These are phyloP conservation scores for Poecilia wingei DNA, from an alignment of 2,797 vertebrate species.

Conservation along the genomic window DNA sequence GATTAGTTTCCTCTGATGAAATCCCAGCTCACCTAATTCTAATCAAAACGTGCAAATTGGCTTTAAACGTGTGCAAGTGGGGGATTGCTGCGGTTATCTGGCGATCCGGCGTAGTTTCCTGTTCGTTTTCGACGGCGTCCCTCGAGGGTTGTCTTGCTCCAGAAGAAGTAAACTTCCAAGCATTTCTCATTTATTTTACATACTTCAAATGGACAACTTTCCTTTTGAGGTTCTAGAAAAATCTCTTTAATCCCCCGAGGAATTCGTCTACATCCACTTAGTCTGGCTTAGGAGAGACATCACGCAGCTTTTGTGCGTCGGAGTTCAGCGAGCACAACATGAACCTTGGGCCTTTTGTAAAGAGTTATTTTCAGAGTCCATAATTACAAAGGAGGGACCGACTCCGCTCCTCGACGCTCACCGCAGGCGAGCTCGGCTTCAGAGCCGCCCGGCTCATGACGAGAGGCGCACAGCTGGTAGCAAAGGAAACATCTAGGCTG, in stretches of 20 bases:
- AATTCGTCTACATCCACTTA: not conserved
- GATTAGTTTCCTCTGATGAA: slow-evolving; percentile 54
- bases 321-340: slow-evolving; percentile 44
- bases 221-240: slow-evolving; percentile 13
- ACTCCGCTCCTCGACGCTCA: slow-evolving; percentile 55
- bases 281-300: slow-evolving; percentile 8
- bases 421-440: slow-evolving; percentile 34
- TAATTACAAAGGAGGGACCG: slow-evolving; percentile 85
- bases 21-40: slow-evolving; percentile 41
- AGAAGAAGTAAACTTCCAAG: not conserved
- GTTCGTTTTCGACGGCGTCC: not conserved
- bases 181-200: not conserved
- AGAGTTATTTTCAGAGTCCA: slow-evolving; percentile 84
- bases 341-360: slow-evolving; percentile 41
- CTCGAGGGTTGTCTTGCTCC: not conserved
- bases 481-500: not conserved
- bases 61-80: not conserved
- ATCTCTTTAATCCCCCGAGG: slow-evolving; percentile 11
- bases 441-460: slow-evolving; percentile 30
- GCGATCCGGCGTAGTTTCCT: slow-evolving; percentile 5
- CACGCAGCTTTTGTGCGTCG: slow-evolving; percentile 19
- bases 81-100: not conserved
- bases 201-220: slow-evolving; percentile 3
- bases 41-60: slow-evolving; percentile 13
- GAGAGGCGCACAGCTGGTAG: slow-evolving; percentile 5